Evolutionary conservation across 2,888 invertebrate species (phyloP).

Genomic region (Pseudococcus jackbeardsleyi): DNA sequence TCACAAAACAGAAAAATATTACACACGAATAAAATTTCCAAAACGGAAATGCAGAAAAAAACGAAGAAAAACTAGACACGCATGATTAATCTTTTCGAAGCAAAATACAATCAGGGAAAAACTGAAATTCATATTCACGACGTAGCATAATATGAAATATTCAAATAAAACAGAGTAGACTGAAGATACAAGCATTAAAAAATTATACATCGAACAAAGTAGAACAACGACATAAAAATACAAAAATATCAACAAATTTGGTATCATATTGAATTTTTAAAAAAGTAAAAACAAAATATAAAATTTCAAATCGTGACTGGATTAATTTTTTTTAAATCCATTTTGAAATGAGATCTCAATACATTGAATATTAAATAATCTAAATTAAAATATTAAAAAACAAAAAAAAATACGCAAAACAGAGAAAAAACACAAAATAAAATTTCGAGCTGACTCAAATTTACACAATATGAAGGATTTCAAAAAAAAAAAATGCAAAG

Average conservation of each 20-base stretch:
- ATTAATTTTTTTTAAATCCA: background rate
- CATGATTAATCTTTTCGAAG: background rate
- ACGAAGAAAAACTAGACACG: background rate
- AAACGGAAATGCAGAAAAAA: background rate
- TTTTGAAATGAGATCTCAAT: background rate
- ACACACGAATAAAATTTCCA: background rate
- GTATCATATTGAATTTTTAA: background rate
- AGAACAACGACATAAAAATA: background rate
- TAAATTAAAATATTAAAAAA: background rate
- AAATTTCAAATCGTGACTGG: background rate
- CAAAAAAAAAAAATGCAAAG: background rate
- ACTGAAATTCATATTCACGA: background rate
- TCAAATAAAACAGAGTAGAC: background rate
- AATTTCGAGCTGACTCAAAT: background rate
- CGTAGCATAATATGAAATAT: background rate
- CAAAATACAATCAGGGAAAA: background rate
- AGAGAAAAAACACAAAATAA: background rate
- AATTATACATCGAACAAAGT: background rate
- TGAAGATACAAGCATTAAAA: background rate
- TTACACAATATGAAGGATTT: background rate
- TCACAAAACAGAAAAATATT: background rate
- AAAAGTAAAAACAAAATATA: background rate
- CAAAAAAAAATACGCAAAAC: constrained; percentile 7
- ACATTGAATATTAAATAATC: background rate
- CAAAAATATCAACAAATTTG: background rate